These are phyloP conservation scores for Glaucopsyche alexis DNA, from an alignment of 2,888 invertebrate genomes.

Conservation along the genomic window DNA sequence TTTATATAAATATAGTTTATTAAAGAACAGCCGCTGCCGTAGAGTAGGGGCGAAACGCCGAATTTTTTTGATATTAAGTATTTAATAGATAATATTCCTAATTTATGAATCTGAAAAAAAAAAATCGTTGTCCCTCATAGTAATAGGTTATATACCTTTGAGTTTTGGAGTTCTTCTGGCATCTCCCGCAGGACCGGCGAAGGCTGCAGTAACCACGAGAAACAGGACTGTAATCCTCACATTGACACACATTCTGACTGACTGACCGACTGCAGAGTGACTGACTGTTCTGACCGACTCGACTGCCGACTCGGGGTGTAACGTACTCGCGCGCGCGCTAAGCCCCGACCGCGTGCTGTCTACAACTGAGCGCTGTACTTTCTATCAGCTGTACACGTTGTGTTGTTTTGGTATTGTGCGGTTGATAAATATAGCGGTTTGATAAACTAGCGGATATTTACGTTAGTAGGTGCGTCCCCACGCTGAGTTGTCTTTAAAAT, in stretches of 20 bases:
- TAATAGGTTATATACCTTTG: conserved; percentile 53
- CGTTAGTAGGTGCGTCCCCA: neutral
- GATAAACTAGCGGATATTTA: neutral
- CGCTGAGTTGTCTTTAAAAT: too few relatives aligned
- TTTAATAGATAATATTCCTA: neutral
- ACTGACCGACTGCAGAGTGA: conserved; percentile 57
- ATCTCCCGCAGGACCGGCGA: conserved; percentile 63
- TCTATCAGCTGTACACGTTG: conserved; percentile 58
- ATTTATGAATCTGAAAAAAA: neutral
- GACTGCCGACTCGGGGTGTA: conserved; percentile 55
- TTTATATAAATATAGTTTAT: neutral
- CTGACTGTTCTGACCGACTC: conserved; percentile 71
- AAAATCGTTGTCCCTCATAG: neutral
- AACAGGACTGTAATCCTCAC: conserved; percentile 65
- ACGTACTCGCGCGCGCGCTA: conserved; percentile 45
- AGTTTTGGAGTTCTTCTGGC: conserved; percentile 51
- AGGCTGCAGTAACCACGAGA: conserved; percentile 61
- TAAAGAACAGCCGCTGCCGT: too few relatives aligned
- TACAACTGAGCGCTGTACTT: conserved; percentile 67
- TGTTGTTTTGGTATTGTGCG: conserved; percentile 14
- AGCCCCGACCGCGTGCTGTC: conserved; percentile 54
- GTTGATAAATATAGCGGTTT: neutral
- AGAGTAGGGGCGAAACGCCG: too few relatives aligned
- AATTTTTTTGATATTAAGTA: neutral
- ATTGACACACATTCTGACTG: conserved; percentile 71